Conservation (phyloP, 2,113 vertebrate species). For the Pyxicephalus adspersus region DNA sequence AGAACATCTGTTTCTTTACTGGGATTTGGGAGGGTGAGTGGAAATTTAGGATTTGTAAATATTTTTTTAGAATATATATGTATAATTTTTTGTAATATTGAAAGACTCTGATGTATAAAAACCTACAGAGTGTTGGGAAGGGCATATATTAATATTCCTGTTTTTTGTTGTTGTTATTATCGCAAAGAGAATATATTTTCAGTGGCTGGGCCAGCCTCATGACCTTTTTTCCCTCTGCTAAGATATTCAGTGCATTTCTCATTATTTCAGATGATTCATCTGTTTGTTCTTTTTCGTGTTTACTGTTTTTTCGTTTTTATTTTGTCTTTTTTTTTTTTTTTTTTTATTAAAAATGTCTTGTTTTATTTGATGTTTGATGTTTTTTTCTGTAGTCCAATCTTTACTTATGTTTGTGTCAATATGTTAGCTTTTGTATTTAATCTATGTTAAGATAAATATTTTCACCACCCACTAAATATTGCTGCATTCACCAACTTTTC, state of each 20-base stretch:
- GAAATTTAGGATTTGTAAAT: constrained; percentile 65
- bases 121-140: constrained; percentile 75
- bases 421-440: constrained; percentile 12
- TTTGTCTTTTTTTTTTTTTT: constrained; percentile 64
- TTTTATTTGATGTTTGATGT: constrained; percentile 79
- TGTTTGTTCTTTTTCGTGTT: constrained; percentile 64
- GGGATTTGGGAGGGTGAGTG: neutral
- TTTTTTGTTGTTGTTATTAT: constrained; percentile 40
- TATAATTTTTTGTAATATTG: constrained; percentile 38
- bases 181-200: constrained; percentile 98
- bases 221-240: constrained; percentile 21
- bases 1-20: constrained; percentile 77
- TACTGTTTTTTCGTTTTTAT: constrained; percentile 65
- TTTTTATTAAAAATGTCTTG: constrained; percentile 84
- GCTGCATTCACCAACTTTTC: constrained; percentile 1
- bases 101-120: constrained; percentile 72
- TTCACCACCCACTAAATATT: constrained; percentile 25
- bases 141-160: constrained; percentile 73
- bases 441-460: constrained; percentile 7
- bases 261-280: constrained; percentile 34
- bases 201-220: constrained; percentile 74
- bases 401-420: constrained; percentile 4
- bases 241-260: constrained; percentile 42
- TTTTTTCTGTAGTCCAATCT: constrained; percentile 26
- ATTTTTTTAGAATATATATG: constrained; percentile 71